Evolutionary conservation across 2,888 invertebrate species (phyloP).

Genomic region (Chaitophorus viminalis): DNA sequence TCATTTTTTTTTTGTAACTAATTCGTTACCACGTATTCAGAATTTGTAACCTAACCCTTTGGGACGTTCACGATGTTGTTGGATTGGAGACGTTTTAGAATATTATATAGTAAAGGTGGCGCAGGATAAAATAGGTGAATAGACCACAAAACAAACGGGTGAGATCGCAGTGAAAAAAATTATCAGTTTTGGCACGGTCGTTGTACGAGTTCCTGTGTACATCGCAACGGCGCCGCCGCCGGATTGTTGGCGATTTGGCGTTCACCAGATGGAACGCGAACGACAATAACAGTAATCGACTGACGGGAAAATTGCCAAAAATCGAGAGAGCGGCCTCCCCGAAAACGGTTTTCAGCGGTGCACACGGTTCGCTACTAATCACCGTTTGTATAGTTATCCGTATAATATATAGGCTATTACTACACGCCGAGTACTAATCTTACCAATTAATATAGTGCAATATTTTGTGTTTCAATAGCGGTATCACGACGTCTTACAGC

Average conservation of each 20-base stretch:
- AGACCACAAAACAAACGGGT: slow-evolving; percentile 3
- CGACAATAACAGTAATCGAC: slow-evolving; percentile 48
- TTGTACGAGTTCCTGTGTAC: too few relatives aligned
- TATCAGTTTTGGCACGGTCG: slow-evolving; percentile 58
- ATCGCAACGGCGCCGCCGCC: slow-evolving; percentile 30
- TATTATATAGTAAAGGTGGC: slow-evolving; percentile 21
- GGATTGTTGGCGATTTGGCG: slow-evolving; percentile 52
- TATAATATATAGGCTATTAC: too few relatives aligned
- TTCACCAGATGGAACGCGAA: slow-evolving; percentile 49
- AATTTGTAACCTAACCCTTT: too few relatives aligned
- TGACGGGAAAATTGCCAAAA: slow-evolving; percentile 59
- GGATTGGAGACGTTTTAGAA: neutral
- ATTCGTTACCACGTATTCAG: too few relatives aligned
- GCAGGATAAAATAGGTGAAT: slow-evolving; percentile 21
- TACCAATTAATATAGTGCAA: slow-evolving; percentile 5
- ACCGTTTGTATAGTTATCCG: slow-evolving; percentile 2
- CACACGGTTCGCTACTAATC: slow-evolving; percentile 1
- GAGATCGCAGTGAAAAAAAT: slow-evolving; percentile 23
- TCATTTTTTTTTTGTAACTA: too few relatives aligned
- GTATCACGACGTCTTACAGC: neutral
- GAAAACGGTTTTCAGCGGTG: neutral
- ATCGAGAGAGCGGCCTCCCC: slow-evolving; percentile 23
- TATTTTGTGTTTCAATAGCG: neutral
- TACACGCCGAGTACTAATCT: slow-evolving; percentile 40
- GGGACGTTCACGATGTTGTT: neutral